phyloP scores from a whole-genome alignment of 2,797 vertebrate species.

The Takifugu ocellatus region DNA sequence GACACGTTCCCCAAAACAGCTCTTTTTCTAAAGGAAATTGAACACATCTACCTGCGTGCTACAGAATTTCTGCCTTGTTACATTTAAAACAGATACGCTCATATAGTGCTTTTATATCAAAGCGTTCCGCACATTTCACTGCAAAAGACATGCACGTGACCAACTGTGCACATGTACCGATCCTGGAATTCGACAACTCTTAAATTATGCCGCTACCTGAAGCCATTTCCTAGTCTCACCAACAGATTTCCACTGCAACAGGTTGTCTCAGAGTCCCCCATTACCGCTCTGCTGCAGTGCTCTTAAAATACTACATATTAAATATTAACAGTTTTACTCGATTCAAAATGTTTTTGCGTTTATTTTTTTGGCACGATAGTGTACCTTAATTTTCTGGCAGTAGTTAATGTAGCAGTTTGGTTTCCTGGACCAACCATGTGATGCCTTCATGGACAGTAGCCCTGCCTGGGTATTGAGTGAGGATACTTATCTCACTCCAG shows the following conservation, averaged over 20 bases:
- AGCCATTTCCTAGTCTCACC: slow-evolving; percentile 13
- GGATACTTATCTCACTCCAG: slow-evolving; percentile 22
- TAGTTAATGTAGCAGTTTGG: slow-evolving; percentile 24
- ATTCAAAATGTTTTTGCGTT: not conserved
- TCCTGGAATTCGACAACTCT: no score
- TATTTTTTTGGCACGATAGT: slow-evolving; percentile 11
- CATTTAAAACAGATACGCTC: no score
- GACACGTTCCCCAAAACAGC: no score
- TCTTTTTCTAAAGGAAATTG: no score
- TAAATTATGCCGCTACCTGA: slow-evolving; percentile 6
- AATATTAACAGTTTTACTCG: slow-evolving; percentile 7
- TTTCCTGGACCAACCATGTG: slow-evolving; percentile 29
- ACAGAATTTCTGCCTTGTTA: no score
- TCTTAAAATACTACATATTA: slow-evolving; percentile 31
- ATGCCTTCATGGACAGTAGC: slow-evolving; percentile 22
- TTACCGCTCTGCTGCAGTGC: not conserved
- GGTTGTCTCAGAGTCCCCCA: not conserved
- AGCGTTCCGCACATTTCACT: no score
- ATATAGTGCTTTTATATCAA: no score
- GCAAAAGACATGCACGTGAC: no score
- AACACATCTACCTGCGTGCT: no score
- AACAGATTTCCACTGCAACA: not conserved
- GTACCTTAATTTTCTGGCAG: slow-evolving; percentile 1
- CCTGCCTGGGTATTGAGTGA: slow-evolving; percentile 18
- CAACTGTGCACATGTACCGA: no score